Percentiles rank a stretch among this genome's conserved stretches.
phyloP scores from a whole-genome alignment of 2,797 vertebrate genomes.

The Lagodon rhomboides region DNA sequence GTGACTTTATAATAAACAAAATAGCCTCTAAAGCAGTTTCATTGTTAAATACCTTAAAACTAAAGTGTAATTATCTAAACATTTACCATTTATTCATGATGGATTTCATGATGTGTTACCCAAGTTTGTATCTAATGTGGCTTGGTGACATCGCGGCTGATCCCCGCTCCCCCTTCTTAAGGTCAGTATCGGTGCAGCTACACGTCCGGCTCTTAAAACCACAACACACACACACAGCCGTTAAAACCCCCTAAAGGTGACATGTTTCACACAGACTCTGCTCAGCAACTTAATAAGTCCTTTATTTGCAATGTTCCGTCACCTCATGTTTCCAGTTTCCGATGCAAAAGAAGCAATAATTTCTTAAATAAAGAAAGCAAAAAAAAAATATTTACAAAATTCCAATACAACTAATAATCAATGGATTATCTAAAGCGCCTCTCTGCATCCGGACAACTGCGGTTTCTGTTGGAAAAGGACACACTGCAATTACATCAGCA shows the following conservation, averaged over 20 bases:
- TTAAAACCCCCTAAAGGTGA: not conserved
- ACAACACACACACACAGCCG: not conserved
- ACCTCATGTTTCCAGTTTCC: slow-evolving; percentile 92
- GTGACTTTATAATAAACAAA: too few relatives aligned
- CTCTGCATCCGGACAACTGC: slow-evolving; percentile 88
- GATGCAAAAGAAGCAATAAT: slow-evolving; percentile 94
- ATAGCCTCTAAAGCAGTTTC: too few relatives aligned
- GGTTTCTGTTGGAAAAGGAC: slow-evolving; percentile 82
- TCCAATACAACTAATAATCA: slow-evolving; percentile 92
- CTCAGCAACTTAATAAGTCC: slow-evolving; percentile 85
- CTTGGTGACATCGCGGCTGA: not conserved
- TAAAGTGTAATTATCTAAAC: too few relatives aligned
- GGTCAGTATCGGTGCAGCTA: not conserved
- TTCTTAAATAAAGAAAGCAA: slow-evolving; percentile 94
- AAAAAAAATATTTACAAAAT: slow-evolving; percentile 94
- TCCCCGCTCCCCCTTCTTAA: not conserved
- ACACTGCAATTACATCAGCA: slow-evolving; percentile 87
- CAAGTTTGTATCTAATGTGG: too few relatives aligned
- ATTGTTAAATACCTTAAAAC: too few relatives aligned
- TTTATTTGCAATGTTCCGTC: slow-evolving; percentile 89
- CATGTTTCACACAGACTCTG: slow-evolving; percentile 49
- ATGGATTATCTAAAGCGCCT: slow-evolving; percentile 92
- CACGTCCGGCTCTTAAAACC: not conserved
- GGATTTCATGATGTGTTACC: too few relatives aligned
- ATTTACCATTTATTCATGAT: too few relatives aligned